Conservation (phyloP, 2,888 invertebrate species). For the Conistra vaccinii region DNA sequence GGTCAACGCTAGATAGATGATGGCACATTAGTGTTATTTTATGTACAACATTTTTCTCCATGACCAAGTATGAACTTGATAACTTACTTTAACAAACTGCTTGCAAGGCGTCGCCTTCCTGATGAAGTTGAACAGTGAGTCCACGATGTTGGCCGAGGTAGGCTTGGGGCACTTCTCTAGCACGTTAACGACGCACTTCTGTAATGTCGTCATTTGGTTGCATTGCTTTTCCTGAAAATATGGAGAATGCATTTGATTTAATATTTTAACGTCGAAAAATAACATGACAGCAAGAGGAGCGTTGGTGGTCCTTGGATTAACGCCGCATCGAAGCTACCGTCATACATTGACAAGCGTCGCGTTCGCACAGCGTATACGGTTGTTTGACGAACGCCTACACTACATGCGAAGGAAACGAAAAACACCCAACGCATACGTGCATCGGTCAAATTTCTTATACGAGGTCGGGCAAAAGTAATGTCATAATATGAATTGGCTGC, state of each 20-base stretch:
- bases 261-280: not conserved
- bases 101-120: conserved; percentile 93
- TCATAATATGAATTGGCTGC: too few species aligned
- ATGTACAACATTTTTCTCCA: too few species aligned
- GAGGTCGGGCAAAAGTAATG: too few species aligned
- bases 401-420: not conserved
- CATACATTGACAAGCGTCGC: not conserved
- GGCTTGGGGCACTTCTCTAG: conserved; percentile 93
- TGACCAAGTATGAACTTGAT: not conserved
- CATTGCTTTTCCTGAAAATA: conserved; percentile 80
- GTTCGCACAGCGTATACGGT: not conserved
- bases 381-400: not conserved
- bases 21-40: not conserved
- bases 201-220: conserved; percentile 75
- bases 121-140: conserved; percentile 94
- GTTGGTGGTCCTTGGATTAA: too few species aligned
- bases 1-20: not conserved
- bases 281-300: not conserved
- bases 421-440: too few species aligned
- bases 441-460: not conserved
- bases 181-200: conserved; percentile 91
- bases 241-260: not conserved
- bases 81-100: conserved; percentile 64
- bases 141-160: conserved; percentile 95
- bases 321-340: not conserved